Evolutionary conservation across 2,797 vertebrate species (phyloP), one percentile per base, ranked within the genome.

Genomic region (Propithecus deckenii): DNA sequence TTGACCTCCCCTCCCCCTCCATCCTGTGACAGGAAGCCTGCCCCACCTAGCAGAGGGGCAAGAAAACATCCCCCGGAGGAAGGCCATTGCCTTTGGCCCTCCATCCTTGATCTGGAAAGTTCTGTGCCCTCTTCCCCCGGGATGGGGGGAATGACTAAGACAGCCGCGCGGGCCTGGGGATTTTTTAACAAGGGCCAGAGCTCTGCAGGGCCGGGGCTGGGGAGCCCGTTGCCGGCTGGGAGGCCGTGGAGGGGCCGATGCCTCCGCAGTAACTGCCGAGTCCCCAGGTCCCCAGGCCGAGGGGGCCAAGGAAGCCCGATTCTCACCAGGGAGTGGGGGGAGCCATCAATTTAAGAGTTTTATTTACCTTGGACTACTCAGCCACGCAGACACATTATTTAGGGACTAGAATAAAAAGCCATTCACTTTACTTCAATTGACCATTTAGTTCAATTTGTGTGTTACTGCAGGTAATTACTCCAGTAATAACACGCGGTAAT

Each of bases 391-490:
- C 98, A 85, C 98, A 98, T 98, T 98, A 98, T 98, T 99, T 98
- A 98, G 98, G 98, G 97, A 97, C 98, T 96, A 96, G 98, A 98
- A 98, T 98, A 98, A 98, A 98, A 98, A 98, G 98, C 98, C 98
- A 98, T 98, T 98, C 98, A 99, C 98, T 98, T 98, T 97, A 86
- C 97, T 98, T 98, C 98, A 98, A 98, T 98, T 98, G 98, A 98
- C 98, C 98, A 98, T 98, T 98, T 98, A 98, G 98, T 97, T 98
- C 98, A 98, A 98, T 98, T 97, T 98, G 98, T 97, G 98, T 97
- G 98, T 98, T 98, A 96, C 98, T 97, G 98, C 98, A 98, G 98
- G 98, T 99, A 99, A 99, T 99, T 98, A 98, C 98, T 97, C 98
- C 98, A 96, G 98, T 98, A 98, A 98, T 98, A 98, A 98, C 98